Percentiles rank a stretch among this genome's conserved stretches.
These are phyloP conservation scores for Dicaeum eximium DNA, from an alignment of 2,113 vertebrate species.

Conservation along the genomic window DNA sequence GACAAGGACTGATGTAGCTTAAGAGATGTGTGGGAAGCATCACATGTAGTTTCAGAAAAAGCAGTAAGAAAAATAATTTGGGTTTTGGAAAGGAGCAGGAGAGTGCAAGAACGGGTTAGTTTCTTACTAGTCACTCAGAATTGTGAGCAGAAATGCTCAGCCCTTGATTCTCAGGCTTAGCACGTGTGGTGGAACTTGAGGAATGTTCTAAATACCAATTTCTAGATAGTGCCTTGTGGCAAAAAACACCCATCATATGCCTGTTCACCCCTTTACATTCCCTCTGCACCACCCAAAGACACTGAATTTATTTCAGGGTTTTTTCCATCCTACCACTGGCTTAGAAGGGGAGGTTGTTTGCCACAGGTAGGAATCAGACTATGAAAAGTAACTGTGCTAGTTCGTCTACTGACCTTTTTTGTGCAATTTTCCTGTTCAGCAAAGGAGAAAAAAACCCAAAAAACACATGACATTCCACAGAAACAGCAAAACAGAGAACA, in stretches of 20 bases:
- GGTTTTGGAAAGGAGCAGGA: background rate
- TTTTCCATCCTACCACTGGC: background rate
- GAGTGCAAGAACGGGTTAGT: rapidly evolving
- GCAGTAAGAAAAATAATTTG: background rate
- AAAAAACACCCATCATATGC: background rate
- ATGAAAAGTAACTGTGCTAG: background rate
- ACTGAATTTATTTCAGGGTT: background rate
- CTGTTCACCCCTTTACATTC: background rate
- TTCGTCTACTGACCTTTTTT: background rate
- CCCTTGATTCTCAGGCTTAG: background rate
- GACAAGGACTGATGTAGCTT: background rate
- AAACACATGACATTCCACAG: background rate
- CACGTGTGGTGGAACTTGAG: rapidly evolving
- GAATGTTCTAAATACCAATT: background rate
- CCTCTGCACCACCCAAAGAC: background rate
- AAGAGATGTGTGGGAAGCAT: background rate
- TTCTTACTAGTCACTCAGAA: background rate
- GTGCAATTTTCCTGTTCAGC: background rate
- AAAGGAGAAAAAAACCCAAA: background rate
- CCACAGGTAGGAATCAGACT: background rate
- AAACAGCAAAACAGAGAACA: background rate
- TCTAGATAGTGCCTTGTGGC: background rate
- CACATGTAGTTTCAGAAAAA: background rate
- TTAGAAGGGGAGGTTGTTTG: background rate
- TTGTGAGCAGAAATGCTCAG: background rate